Evolutionary conservation across 2,113 vertebrate genomes (phyloP).

Genomic region (Etheostoma cragini): DNA sequence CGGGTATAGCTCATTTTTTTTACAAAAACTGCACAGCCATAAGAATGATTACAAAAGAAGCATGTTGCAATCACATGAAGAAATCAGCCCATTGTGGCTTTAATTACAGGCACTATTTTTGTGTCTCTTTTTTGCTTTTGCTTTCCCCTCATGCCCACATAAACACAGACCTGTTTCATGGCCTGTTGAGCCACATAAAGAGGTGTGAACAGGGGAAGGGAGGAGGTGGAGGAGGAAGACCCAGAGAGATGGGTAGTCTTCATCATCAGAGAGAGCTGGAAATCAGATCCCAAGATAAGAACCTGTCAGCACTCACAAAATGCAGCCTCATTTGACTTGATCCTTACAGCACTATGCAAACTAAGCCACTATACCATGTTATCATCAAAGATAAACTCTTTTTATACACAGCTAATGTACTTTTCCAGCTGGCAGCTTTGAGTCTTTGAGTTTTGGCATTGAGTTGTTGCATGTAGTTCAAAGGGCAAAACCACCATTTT

Average conservation of each 20-base stretch:
- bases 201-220: slow-evolving; percentile 60
- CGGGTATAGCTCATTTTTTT: too few species aligned
- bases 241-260: slow-evolving; percentile 35
- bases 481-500: slow-evolving; percentile 17
- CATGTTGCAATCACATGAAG: not conserved
- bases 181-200: slow-evolving; percentile 42
- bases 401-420: slow-evolving; percentile 21
- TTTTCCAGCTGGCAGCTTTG: slow-evolving; percentile 37
- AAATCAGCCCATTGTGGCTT: not conserved
- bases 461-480: not conserved
- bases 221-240: slow-evolving; percentile 31
- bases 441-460: slow-evolving; percentile 12
- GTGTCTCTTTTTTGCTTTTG: not conserved
- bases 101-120: not conserved
- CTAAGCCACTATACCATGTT: not conserved
- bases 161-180: slow-evolving; percentile 39
- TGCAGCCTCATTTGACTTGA: not conserved
- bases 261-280: slow-evolving; percentile 35
- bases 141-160: not conserved
- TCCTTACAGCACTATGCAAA: slow-evolving; percentile 21
- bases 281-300: slow-evolving; percentile 37
- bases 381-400: not conserved
- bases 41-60: not conserved
- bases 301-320: slow-evolving; percentile 45
- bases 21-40: not conserved